Evolutionary conservation across 1,140 invertebrate genomes (phyloP), one percentile per base, ranked within the genome.

Genomic region (Atta colombica): DNA sequence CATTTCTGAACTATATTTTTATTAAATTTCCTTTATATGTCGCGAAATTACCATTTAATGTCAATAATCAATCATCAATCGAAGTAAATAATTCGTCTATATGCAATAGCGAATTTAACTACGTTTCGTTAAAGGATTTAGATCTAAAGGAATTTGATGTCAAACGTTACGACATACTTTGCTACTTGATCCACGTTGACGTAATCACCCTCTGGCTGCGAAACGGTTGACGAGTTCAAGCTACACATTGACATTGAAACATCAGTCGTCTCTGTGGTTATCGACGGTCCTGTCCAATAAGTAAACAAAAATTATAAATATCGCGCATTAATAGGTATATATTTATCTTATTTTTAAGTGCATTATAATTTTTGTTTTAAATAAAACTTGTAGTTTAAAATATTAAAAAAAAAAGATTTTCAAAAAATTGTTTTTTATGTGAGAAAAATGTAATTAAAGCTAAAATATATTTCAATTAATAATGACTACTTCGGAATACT

Each of bases 181-280:
- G 87, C 72, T 61, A 90, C 91, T 88, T 94, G 93, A 85, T 94
- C 93, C 82, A 95, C 92, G 89, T 95, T 96, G 63, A 96, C 95
- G 91, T 96, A 96, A 87, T 96, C 96, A n/a, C 94, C 95, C 65
- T 96, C 96, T 51, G 95, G 95, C 80, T 96, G 96, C 35, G 95
- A 95, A 45, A 92, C 91, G 12, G 94, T 94, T 53, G 93, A 95
- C 5, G 96, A 96, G 86, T 96, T 96, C 45, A 96, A 91, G 65
- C 96, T 96, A 91, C 95, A 96, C 89, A 96, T 92, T 51, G 96
- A 96, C 91, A 95, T 96, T 51, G 94, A 95, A 53, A 96, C 94
- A 88, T 96, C 96, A 10, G 96, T 96, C 61, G 96, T 96, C 92
- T 96, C 96, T 55, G 95, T 96, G 5, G 93, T 93, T 72, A 95